Evolutionary conservation across 2,797 vertebrate genomes (phyloP), one percentile per base, ranked within the genome.

Genomic region (Takifugu ocellatus): DNA sequence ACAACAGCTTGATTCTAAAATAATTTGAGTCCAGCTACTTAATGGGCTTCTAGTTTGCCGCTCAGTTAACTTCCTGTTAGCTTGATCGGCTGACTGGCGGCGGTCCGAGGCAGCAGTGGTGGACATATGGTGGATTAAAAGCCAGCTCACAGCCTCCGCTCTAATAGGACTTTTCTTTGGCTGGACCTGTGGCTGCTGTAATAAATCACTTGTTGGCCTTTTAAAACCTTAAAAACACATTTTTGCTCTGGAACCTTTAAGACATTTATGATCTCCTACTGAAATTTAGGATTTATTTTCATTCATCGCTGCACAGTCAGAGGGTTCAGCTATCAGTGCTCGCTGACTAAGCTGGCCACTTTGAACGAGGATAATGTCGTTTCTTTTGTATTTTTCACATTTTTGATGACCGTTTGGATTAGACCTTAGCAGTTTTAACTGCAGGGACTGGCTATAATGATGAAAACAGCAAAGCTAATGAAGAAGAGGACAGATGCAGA

Each of bases 41-140:
- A 12, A 12, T 39, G 11, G 3, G 36, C 12, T 14, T 14, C 36
- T 39, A 14, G 36, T 39, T 39, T 39, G 36, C 36, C 12, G 36
- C 53, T 61, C 58, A 12, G 36, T 50, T 27, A 21, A 59, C 43
- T 44, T 44, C 36, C 36, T n/a, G 11, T 56, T 53, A 3, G 36
- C 15, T 6, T 27, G 15, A 24, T 59, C 11, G 2, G 5, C 2
- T 39, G 36, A 39, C 61, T 59, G 63, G 63, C 57, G 15, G 49
- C 5, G 2, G 64, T 58, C 50, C 46, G 26, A 9, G 52, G 56
- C 49, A 63, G 56, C 49, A 61, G 66, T 70, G 64, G 56, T 72
- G 74, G 53, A 71, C 82, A 86, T 81, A 80, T 83, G 80, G 77
- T 63, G 66, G 65, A 17, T 72, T 66, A 82, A 82, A 83, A 79